Percentiles rank a stretch among this genome's conserved stretches.
Conservation (phyloP, 35 echinoderm and acorn worm species). For the Stichopus chloronotus region DNA sequence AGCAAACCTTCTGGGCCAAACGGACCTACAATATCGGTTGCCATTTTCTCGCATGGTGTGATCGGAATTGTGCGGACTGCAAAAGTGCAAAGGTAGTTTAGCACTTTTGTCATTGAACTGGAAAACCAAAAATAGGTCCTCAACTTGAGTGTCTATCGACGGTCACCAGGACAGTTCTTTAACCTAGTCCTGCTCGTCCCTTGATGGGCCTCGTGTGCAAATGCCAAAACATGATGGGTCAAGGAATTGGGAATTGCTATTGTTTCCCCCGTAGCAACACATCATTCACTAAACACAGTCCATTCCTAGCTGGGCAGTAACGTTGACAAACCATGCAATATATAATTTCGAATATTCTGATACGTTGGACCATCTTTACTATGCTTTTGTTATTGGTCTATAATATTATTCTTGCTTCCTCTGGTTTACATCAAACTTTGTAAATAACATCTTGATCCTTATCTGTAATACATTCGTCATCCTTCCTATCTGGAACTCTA, state of each 20-base stretch:
- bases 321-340: not conserved
- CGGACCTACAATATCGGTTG: slow-evolving; percentile 36
- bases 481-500: not conserved
- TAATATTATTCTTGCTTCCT: not conserved
- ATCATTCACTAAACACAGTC: not conserved
- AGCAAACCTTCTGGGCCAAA: slow-evolving; percentile 5
- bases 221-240: not conserved
- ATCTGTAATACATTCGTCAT: not conserved
- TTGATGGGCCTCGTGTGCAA: slow-evolving; percentile 12
- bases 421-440: not conserved
- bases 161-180: slow-evolving; percentile 37
- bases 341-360: not conserved
- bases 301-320: not conserved
- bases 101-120: slow-evolving; percentile 11
- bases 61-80: not conserved
- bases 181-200: slow-evolving; percentile 27
- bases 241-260: not conserved
- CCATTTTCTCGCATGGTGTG: not conserved
- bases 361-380: not conserved
- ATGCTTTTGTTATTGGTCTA: not conserved
- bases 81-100: not conserved
- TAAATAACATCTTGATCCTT: not conserved
- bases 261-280: not conserved
- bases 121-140: not conserved
- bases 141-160: slow-evolving; percentile 4